Conservation (phyloP, 2,113 vertebrate species). For the Ceyx melanurus region DNA sequence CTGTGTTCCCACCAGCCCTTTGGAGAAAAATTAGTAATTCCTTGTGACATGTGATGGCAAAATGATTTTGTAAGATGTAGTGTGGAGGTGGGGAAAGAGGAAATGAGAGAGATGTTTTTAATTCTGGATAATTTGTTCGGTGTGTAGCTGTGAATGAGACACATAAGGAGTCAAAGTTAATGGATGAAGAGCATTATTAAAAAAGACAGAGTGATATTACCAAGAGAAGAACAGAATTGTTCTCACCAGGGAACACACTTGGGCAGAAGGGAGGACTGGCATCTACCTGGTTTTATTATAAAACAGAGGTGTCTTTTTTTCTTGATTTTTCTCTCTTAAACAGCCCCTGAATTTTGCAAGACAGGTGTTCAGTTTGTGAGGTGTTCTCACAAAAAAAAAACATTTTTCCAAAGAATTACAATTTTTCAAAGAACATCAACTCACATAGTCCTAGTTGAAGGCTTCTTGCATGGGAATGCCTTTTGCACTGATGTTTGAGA, state of each 20-base stretch:
- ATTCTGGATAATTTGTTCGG: constrained; percentile 60
- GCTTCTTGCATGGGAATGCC: not conserved
- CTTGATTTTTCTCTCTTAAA: not conserved
- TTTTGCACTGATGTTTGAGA: not conserved
- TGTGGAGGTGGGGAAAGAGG: constrained; percentile 26
- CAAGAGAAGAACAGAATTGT: constrained; percentile 4
- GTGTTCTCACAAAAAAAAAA: not conserved
- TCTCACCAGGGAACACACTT: not conserved
- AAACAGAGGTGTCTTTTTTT: not conserved
- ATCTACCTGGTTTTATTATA: not conserved
- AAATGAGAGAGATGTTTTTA: constrained; percentile 61
- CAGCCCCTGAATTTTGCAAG: not conserved
- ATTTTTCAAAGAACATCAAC: not conserved
- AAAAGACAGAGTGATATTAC: constrained; percentile 27
- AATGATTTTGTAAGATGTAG: not conserved
- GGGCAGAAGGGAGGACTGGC: not conserved
- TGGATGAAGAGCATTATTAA: constrained; percentile 50
- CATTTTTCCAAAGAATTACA: not conserved
- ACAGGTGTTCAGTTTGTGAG: not conserved
- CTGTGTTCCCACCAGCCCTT: not conserved
- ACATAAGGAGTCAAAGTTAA: constrained; percentile 39
- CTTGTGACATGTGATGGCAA: constrained; percentile 8
- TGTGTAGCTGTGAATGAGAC: constrained; percentile 50
- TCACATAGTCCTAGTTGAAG: not conserved
- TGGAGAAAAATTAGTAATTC: not conserved